These are phyloP conservation scores for Xenopus laevis DNA, from an alignment of 2,113 vertebrate genomes.

Conservation along the genomic window DNA sequence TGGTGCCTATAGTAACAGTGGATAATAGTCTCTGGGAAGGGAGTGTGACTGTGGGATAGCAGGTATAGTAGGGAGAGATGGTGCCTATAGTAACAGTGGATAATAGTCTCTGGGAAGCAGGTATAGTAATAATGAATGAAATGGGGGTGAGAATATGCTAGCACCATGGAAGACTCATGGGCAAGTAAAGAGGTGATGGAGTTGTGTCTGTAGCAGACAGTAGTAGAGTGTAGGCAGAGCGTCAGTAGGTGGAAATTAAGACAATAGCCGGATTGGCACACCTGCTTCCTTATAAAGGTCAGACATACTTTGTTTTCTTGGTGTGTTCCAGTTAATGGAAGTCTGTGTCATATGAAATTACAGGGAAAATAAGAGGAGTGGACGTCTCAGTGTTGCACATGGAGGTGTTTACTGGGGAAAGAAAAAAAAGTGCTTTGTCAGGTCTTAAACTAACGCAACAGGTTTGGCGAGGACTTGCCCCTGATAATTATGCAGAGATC, in stretches of 20 bases:
- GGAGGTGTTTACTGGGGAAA: constrained; percentile 2
- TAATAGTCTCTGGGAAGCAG: too few species aligned
- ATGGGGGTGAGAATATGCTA: too few species aligned
- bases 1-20: too few species aligned
- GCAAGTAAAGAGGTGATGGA: too few species aligned
- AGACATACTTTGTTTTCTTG: neutral
- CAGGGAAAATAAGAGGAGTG: neutral
- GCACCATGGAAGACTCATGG: too few species aligned
- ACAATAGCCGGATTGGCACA: neutral
- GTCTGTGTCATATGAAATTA: neutral
- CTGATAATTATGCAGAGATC: constrained; percentile 30
- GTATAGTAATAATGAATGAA: too few species aligned
- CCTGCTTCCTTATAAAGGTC: neutral
- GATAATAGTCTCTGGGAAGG: too few species aligned
- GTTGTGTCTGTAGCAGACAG: neutral
- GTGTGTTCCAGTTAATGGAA: neutral
- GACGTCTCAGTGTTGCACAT: neutral
- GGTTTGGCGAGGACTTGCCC: constrained; percentile 35
- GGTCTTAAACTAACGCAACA: constrained; percentile 21
- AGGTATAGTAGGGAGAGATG: too few species aligned
- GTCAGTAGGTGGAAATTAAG: neutral
- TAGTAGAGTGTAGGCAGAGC: neutral
- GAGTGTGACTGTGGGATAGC: too few species aligned
- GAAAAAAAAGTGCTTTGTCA: constrained; percentile 28
- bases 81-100: too few species aligned